Base-by-base conservation (phyloP, 1,140 invertebrate species). In the Nasonia giraulti region DNA sequence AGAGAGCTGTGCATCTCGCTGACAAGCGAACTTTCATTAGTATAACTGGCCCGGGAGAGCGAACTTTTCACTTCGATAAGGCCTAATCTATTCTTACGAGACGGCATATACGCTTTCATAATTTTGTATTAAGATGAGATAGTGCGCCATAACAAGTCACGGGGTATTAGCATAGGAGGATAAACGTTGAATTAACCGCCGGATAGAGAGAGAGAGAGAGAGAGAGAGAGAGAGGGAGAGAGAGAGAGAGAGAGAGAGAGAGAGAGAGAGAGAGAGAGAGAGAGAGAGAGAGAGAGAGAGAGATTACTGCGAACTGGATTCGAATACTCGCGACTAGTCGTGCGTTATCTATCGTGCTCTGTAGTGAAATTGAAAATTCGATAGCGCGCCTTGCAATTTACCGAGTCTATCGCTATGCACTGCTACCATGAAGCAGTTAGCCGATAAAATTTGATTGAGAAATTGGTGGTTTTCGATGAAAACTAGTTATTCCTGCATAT, bases 61-160 rank as follows among this genome's bases (percentile, higher is more conserved):
- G 55, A 62, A 62, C 55, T 62, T 62, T 62, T 62, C 55, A n/a
- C 55, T 62, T 20, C 55, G 55, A 62, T 20, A n/a, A 20, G 55
- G 55, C 20, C 17, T 55, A 55, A 55, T 20, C 55, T 62, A n/a
- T n/a, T 62, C 55, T 62, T n/a, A 7, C 55, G 55, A 62, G 55
- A 62, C 55, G 4, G 20, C 27, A 27, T 27, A 27, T 62, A n/a
- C 17, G 17, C 55, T 62, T 62, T 62, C 55, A 62, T 62, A 62
- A 62, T 62, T 62, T 62, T 62, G 55, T 62, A 62, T 62, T 62
- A 62, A 62, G 55, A 62, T 62, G 55, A 62, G 55, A 62, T 62
- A 62, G 55, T 62, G 55, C 55, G 55, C 55, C 55, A 20, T 62
- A 20, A 62, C 14, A n/a, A 62, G 55, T n/a, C 55, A n/a, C 14